These are phyloP conservation scores for Misgurnus anguillicaudatus DNA, from an alignment of 2,113 vertebrate species.

Conservation along the genomic window DNA sequence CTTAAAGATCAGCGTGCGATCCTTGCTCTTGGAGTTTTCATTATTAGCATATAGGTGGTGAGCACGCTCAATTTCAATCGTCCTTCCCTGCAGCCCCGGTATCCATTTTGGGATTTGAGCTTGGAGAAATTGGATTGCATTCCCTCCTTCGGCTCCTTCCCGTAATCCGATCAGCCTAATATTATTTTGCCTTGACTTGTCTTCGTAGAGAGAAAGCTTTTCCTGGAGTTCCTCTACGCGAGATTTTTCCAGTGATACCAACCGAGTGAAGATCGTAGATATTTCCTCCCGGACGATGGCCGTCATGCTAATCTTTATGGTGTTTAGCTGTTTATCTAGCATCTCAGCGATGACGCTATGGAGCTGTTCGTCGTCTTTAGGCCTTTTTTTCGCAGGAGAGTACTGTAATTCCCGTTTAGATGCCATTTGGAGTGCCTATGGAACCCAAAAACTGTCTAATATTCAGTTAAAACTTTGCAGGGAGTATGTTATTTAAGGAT, in stretches of 20 bases:
- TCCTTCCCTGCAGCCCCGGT: background rate
- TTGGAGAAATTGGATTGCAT: background rate
- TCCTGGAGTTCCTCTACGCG: background rate
- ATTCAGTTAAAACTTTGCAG: too few species aligned
- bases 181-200: background rate
- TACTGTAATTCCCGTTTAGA: too few species aligned
- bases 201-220: background rate
- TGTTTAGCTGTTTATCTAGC: background rate
- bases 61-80: too few species aligned
- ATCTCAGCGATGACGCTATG: background rate
- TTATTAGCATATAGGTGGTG: too few species aligned
- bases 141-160: background rate
- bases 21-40: too few species aligned
- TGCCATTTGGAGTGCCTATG: too few species aligned
- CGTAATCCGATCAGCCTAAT: background rate
- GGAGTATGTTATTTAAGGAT: too few species aligned
- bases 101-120: background rate
- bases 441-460: too few species aligned
- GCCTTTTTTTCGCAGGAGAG: too few species aligned
- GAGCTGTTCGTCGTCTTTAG: too few species aligned
- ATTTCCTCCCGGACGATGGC: background rate
- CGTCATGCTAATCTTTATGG: background rate
- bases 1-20: background rate
- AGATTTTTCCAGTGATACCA: background rate
- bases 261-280: background rate